Evolutionary conservation across 2,888 invertebrate species (phyloP).

Genomic region (Polymixis lichenea): DNA sequence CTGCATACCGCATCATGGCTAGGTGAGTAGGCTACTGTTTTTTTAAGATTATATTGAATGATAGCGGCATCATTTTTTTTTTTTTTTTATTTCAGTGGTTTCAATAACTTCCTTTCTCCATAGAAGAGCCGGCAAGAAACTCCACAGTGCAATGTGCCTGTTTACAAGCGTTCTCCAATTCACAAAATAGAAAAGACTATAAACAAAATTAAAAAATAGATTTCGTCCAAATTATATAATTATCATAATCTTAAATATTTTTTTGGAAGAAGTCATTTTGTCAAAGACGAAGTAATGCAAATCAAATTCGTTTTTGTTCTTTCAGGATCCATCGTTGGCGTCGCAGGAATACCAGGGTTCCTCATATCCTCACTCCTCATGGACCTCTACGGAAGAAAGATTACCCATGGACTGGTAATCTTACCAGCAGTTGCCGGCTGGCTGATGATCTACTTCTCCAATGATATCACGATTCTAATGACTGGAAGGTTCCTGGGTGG

Average conservation of each 20-base stretch:
- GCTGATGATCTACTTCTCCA: constrained; percentile 54
- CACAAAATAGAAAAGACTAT: no score
- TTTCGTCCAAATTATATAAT: no score
- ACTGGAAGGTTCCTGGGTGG: constrained; percentile 54
- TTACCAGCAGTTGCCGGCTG: constrained; percentile 69
- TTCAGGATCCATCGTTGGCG: constrained; percentile 73
- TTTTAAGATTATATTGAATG: not conserved
- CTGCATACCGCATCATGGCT: constrained; percentile 89
- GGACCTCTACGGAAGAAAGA: constrained; percentile 69
- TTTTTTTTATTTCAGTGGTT: not conserved
- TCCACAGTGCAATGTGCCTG: no score
- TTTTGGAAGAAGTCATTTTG: not conserved
- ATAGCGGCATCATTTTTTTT: not conserved
- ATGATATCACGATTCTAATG: constrained; percentile 50
- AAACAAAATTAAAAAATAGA: no score
- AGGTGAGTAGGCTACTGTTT: constrained; percentile 69
- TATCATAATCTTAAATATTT: no score
- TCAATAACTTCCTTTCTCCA: no score
- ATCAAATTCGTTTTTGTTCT: constrained; percentile 9
- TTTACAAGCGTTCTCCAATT: no score
- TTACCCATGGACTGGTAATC: constrained; percentile 78
- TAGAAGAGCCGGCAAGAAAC: no score
- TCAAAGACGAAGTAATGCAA: not conserved
- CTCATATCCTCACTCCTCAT: constrained; percentile 73
- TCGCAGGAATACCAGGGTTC: constrained; percentile 71